Conservation (phyloP, 2,888 invertebrate genomes). For the Parthenolecanium corni region DNA sequence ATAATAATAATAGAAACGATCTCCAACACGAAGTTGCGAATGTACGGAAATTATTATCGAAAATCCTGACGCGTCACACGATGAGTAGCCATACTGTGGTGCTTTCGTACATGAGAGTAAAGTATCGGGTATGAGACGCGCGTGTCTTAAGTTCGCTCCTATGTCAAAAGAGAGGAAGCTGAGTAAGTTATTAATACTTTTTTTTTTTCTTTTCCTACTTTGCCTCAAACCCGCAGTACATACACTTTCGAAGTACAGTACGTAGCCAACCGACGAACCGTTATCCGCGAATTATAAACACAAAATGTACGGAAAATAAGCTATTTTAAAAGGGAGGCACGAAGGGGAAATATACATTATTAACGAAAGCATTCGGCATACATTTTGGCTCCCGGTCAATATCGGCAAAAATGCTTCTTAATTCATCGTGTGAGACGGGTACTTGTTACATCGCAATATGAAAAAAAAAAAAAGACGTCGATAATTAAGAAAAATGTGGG, state of each 20-base stretch:
- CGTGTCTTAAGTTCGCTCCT: too few relatives aligned
- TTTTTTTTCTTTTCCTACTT: background rate
- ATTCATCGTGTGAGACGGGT: background rate
- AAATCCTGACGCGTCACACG: too few relatives aligned
- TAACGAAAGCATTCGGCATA: background rate
- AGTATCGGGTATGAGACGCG: too few relatives aligned
- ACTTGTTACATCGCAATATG: background rate
- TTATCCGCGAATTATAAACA: background rate
- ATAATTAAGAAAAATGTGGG: too few relatives aligned
- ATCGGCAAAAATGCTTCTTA: constrained; percentile 5
- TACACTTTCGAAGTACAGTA: background rate
- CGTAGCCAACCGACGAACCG: background rate
- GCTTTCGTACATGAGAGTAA: too few relatives aligned
- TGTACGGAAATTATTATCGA: too few relatives aligned
- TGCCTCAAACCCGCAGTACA: too few relatives aligned
- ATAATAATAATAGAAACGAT: too few relatives aligned
- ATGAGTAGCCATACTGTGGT: too few relatives aligned
- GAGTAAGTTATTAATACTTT: background rate
- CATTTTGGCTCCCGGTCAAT: constrained; percentile 21
- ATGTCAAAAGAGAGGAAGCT: background rate
- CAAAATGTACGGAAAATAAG: constrained; percentile 12
- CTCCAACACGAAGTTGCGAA: too few relatives aligned
- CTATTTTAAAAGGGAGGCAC: constrained; percentile 24
- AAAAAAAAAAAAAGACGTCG: background rate
- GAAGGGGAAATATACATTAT: too few relatives aligned